These are phyloP conservation scores for Pteronura brasiliensis DNA, from an alignment of 2,113 vertebrate genomes.

Conservation along the genomic window DNA sequence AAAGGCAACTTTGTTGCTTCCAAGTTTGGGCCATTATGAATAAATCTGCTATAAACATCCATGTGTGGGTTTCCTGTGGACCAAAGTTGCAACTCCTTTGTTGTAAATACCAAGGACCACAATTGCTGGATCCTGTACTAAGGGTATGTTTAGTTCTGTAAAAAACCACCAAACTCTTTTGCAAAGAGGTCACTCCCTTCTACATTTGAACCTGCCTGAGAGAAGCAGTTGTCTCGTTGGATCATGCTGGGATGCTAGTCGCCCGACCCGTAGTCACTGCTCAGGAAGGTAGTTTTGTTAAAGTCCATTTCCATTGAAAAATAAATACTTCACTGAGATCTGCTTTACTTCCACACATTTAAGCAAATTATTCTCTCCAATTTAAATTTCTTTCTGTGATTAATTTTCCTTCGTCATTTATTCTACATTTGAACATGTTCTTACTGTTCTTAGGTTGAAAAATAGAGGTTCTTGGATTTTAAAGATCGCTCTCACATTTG, in stretches of 20 bases:
- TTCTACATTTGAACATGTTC: neutral
- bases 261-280: neutral
- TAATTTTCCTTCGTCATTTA: neutral
- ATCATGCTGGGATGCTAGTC: neutral
- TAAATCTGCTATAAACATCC: too few relatives aligned
- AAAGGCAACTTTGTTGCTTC: neutral
- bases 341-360: neutral
- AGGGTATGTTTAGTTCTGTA: neutral
- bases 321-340: neutral
- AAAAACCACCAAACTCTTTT: neutral
- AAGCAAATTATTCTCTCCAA: neutral
- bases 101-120: neutral
- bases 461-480: neutral
- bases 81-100: neutral
- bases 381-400: neutral
- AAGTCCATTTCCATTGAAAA: neutral
- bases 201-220: fast-evolving
- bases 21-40: neutral
- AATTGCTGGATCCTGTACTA: neutral
- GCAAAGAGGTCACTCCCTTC: neutral
- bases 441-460: neutral
- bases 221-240: neutral
- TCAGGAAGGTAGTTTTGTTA: neutral
- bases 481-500: neutral
- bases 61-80: neutral